Evolutionary conservation across 2,797 vertebrate species (phyloP).

Genomic region (Cynopterus sphinx): DNA sequence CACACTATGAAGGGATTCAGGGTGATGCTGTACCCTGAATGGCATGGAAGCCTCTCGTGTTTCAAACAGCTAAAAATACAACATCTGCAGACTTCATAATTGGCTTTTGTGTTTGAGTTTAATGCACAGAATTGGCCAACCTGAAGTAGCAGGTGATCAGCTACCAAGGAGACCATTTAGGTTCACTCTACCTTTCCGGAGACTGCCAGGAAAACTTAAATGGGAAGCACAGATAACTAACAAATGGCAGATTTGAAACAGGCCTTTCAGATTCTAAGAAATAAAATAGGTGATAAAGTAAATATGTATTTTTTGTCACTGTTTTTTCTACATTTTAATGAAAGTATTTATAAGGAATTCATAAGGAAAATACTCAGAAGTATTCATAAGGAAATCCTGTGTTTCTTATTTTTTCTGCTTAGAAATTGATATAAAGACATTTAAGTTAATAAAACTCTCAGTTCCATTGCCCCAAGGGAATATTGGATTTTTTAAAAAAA

Average conservation of each 20-base stretch:
- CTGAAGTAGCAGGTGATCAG: no score
- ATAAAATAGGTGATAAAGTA: background rate
- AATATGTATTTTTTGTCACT: background rate
- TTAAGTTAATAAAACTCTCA: background rate
- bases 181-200: background rate
- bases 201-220: background rate
- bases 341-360: background rate
- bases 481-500: background rate
- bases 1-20: background rate
- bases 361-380: background rate
- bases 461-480: background rate
- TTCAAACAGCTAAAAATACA: background rate
- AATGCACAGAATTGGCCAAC: background rate
- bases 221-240: background rate
- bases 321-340: background rate
- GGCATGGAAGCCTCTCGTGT: background rate
- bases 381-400: background rate
- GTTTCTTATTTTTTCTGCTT: background rate
- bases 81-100: background rate
- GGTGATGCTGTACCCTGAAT: fast-evolving
- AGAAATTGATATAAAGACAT: background rate
- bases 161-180: background rate
- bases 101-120: background rate
- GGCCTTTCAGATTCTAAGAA: background rate
- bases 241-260: background rate